These are phyloP conservation scores for Phoenicopterus ruber DNA, from an alignment of 2,113 vertebrate genomes.

Conservation along the genomic window DNA sequence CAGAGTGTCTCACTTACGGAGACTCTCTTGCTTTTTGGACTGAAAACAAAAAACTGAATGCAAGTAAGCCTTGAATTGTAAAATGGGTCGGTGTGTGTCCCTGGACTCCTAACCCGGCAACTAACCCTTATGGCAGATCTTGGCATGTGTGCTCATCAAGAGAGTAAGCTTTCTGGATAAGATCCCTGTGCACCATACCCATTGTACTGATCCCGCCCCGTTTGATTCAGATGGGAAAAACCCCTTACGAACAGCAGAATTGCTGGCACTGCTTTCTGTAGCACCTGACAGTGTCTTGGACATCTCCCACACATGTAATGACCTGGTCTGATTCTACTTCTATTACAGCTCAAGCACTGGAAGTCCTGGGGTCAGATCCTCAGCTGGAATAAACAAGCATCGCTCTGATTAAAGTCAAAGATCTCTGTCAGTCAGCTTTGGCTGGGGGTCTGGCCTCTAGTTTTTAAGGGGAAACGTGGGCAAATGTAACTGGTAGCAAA, in stretches of 20 bases:
- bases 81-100: background rate
- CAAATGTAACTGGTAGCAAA: background rate
- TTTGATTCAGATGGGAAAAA: background rate
- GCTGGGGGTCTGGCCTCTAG: background rate
- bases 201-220: background rate
- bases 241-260: background rate
- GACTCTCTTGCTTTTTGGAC: background rate
- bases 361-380: background rate
- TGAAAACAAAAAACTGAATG: background rate
- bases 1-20: accelerated
- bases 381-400: background rate
- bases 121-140: background rate
- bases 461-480: background rate
- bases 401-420: background rate
- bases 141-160: background rate
- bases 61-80: background rate
- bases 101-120: background rate
- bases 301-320: background rate
- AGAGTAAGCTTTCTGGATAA: background rate
- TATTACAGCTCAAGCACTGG: background rate
- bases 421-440: background rate
- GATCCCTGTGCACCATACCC: background rate
- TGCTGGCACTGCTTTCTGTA: background rate
- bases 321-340: background rate
- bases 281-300: constrained; percentile 1